Evolutionary conservation across 2,797 vertebrate species (phyloP).

Genomic region (Sebastolobus altivelis): DNA sequence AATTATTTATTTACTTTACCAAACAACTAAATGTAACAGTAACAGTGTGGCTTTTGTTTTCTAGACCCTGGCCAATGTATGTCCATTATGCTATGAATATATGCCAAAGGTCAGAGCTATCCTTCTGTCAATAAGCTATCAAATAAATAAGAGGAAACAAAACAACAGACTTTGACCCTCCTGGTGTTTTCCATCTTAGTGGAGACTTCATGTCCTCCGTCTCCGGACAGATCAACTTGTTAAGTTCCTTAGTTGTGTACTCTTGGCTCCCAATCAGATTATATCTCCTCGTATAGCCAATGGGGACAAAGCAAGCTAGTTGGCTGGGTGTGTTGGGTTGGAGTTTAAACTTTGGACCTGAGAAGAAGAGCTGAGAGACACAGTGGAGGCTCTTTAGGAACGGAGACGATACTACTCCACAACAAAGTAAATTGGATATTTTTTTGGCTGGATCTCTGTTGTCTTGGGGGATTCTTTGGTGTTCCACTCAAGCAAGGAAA

Average conservation of each 20-base stretch:
- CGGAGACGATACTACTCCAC: conserved; percentile 31
- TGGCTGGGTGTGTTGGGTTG: conserved; percentile 83
- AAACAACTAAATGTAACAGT: background rate
- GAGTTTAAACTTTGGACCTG: conserved; percentile 87
- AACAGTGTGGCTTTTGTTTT: background rate
- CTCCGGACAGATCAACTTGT: conserved; percentile 38
- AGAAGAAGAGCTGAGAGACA: conserved; percentile 66
- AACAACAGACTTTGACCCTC: conserved; percentile 69
- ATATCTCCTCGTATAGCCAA: conserved; percentile 68
- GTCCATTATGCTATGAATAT: conserved; percentile 50
- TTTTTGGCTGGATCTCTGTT: conserved; percentile 24
- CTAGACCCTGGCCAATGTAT: background rate
- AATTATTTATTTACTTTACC: background rate
- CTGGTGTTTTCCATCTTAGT: conserved; percentile 43
- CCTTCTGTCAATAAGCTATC: conserved; percentile 60
- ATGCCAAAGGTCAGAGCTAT: conserved; percentile 64
- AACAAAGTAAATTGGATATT: conserved; percentile 51
- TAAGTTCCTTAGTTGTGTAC: conserved; percentile 41
- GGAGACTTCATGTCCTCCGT: conserved; percentile 44
- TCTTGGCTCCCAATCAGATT: conserved; percentile 60
- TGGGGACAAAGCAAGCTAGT: conserved; percentile 50
- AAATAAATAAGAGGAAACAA: conserved; percentile 44
- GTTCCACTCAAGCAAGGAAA: conserved; percentile 17
- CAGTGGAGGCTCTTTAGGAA: conserved; percentile 53
- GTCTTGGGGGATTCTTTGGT: conserved; percentile 33